phyloP scores from a whole-genome alignment of 2,888 invertebrate species.

The Odontothrips loti region DNA sequence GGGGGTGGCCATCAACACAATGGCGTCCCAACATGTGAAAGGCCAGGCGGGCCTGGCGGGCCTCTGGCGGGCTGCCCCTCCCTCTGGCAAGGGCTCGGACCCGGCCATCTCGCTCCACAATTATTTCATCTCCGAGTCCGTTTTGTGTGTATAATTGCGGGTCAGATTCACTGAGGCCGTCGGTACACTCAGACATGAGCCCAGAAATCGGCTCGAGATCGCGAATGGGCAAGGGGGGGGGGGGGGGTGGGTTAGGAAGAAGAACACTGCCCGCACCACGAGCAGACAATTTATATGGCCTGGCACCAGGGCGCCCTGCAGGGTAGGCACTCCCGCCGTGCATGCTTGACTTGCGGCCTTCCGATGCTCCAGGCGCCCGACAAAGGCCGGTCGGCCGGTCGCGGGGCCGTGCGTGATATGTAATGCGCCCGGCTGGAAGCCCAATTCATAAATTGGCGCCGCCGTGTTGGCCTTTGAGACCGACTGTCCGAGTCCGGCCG shows the following conservation, averaged over 20 bases:
- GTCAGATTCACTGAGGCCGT: not conserved
- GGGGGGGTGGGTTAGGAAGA: too few relatives aligned
- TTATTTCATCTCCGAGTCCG: constrained; percentile 7
- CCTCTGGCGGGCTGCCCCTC: not conserved
- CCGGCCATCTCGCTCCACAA: constrained; percentile 4
- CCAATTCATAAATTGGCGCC: constrained; percentile 6
- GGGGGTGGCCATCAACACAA: not conserved
- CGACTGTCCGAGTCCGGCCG: not conserved
- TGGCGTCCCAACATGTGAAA: not conserved
- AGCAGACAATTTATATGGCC: too few relatives aligned
- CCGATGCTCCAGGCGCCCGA: not conserved
- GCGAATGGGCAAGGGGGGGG: too few relatives aligned
- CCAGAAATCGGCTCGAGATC: too few relatives aligned
- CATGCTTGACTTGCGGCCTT: too few relatives aligned
- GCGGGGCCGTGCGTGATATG: not conserved
- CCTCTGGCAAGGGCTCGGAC: not conserved
- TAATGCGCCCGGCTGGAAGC: not conserved
- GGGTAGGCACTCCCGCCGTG: too few relatives aligned
- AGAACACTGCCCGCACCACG: too few relatives aligned
- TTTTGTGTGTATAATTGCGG: constrained; percentile 20
- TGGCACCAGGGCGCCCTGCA: too few relatives aligned
- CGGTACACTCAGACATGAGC: too few relatives aligned
- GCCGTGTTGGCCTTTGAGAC: constrained; percentile 9
- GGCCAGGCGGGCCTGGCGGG: too few relatives aligned
- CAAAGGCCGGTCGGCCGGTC: not conserved